Percentiles rank a stretch among this genome's conserved stretches.
These are phyloP conservation scores for Meloe dianella DNA, from an alignment of 2,888 invertebrate genomes.

Conservation along the genomic window DNA sequence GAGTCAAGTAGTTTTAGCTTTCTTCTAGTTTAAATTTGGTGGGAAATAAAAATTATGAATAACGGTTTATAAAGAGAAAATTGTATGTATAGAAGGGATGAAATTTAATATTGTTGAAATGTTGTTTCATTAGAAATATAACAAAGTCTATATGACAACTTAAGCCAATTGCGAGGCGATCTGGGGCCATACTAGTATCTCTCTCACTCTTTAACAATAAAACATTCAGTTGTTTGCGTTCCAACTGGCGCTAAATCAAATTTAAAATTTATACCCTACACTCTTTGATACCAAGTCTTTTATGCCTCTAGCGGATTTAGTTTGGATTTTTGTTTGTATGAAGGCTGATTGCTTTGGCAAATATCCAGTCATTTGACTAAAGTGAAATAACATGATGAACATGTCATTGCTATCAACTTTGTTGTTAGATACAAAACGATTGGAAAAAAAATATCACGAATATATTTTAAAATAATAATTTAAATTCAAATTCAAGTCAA, in stretches of 20 bases:
- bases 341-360: conserved; percentile 57
- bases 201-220: conserved; percentile 47
- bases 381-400: conserved; percentile 28
- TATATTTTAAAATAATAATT: neutral
- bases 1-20: conserved; percentile 18
- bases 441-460: neutral
- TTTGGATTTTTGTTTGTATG: conserved; percentile 55
- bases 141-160: conserved; percentile 52
- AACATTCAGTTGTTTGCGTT: conserved; percentile 57
- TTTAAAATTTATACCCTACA: conserved; percentile 58
- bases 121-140: conserved; percentile 50
- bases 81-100: neutral
- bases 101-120: conserved; percentile 8
- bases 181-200: conserved; percentile 38
- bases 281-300: conserved; percentile 56
- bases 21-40: neutral
- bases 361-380: conserved; percentile 49
- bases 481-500: neutral
- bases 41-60: neutral
- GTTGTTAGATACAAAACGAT: neutral
- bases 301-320: conserved; percentile 53
- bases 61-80: no score
- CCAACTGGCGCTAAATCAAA: conserved; percentile 56
- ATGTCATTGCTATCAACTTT: neutral
- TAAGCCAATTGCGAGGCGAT: conserved; percentile 57